Evolutionary conservation across 1,140 invertebrate species (phyloP).

Genomic region (Tetragonula clypearis): DNA sequence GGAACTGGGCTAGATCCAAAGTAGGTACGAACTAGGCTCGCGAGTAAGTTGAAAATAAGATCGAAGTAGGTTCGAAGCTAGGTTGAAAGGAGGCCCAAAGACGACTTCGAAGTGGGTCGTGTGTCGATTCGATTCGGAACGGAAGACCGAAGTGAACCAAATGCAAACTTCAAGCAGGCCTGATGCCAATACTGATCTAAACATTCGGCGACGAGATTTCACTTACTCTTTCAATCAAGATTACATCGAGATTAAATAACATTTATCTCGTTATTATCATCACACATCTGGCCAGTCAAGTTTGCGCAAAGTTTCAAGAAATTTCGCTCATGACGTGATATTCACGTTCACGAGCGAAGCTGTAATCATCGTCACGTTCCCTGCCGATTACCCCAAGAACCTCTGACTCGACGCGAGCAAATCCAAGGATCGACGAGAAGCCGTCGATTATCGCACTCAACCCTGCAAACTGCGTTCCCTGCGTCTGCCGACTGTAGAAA

Average conservation of each 20-base stretch:
- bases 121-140: neutral
- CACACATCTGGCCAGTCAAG: too few relatives aligned
- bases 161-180: conserved; percentile 15
- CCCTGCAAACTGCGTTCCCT: neutral
- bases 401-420: neutral
- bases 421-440: neutral
- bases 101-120: neutral
- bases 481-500: neutral
- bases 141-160: neutral
- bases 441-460: neutral
- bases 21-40: conserved; percentile 20
- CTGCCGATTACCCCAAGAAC: neutral
- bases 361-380: neutral
- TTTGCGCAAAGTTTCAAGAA: too few relatives aligned
- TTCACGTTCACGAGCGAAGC: too few relatives aligned
- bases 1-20: conserved; percentile 14
- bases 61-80: neutral
- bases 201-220: neutral
- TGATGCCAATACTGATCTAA: neutral
- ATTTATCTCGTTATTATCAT: too few relatives aligned
- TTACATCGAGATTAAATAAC: too few relatives aligned
- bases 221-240: too few relatives aligned
- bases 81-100: conserved; percentile 1
- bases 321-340: too few relatives aligned
- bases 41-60: conserved; percentile 19